These are phyloP conservation scores for Oreochromis tanganicae DNA, from an alignment of 2,113 vertebrate species.

Conservation along the genomic window DNA sequence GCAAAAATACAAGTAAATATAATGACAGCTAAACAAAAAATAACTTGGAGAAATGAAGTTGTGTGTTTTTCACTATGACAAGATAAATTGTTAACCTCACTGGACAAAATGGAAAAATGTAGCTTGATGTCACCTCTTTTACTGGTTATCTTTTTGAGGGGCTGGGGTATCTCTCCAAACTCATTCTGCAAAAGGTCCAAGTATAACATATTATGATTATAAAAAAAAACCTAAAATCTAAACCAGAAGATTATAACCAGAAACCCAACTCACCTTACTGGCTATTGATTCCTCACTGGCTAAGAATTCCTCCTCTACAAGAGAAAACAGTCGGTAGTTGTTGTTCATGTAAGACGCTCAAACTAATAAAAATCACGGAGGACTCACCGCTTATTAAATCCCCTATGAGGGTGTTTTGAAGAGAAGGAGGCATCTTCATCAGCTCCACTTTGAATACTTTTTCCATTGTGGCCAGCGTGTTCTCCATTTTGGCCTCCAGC, in stretches of 20 bases:
- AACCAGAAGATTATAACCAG: fast-evolving
- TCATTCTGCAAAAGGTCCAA: too few species aligned
- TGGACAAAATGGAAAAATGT: too few species aligned
- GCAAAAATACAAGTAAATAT: too few species aligned
- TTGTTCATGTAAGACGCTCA: neutral
- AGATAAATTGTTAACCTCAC: too few species aligned
- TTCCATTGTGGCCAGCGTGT: slow-evolving; percentile 55
- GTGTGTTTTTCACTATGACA: too few species aligned
- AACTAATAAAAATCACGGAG: neutral
- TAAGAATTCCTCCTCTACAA: slow-evolving; percentile 19
- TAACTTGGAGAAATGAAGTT: too few species aligned
- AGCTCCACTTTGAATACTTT: slow-evolving; percentile 66
- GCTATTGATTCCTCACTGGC: slow-evolving; percentile 64
- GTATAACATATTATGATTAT: too few species aligned
- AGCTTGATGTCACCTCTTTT: too few species aligned
- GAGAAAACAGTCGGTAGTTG: neutral
- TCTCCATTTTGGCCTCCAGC: slow-evolving; percentile 54
- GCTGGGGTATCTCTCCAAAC: too few species aligned
- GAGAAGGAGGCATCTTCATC: slow-evolving; percentile 67
- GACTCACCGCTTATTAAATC: slow-evolving; percentile 54
- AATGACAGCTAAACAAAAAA: too few species aligned
- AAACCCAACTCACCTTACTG: slow-evolving; percentile 48
- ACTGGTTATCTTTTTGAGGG: too few species aligned
- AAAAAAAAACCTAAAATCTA: neutral
- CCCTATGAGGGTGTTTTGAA: slow-evolving; percentile 46